These are phyloP conservation scores for Arctia plantaginis DNA, from an alignment of 2,888 invertebrate species.

Conservation along the genomic window DNA sequence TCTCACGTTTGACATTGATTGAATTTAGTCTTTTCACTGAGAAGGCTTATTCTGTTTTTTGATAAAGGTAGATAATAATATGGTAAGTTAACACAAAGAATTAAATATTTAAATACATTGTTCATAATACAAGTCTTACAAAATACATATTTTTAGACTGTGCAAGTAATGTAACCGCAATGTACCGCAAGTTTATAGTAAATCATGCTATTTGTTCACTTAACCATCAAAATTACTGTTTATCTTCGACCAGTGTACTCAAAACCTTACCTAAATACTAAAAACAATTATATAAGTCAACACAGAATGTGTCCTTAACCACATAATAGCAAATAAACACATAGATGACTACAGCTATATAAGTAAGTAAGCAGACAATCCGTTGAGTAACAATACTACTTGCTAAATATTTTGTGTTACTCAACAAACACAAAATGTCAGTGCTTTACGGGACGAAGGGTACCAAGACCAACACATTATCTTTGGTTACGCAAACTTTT, in stretches of 20 bases:
- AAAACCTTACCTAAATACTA: slow-evolving; percentile 33
- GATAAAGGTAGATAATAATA: neutral
- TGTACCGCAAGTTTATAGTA: slow-evolving; percentile 23
- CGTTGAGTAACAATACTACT: slow-evolving; percentile 41
- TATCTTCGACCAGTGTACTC: slow-evolving; percentile 16
- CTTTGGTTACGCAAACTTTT: slow-evolving; percentile 58
- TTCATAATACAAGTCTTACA: slow-evolving; percentile 1
- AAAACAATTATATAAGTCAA: slow-evolving; percentile 41
- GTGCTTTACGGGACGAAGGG: slow-evolving; percentile 39
- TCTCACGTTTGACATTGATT: neutral
- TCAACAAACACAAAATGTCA: slow-evolving; percentile 60
- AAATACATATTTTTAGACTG: slow-evolving; percentile 12
- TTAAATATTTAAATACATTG: neutral
- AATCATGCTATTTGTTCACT: slow-evolving; percentile 22
- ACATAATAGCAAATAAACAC: slow-evolving; percentile 25
- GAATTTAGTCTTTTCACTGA: neutral
- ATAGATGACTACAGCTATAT: slow-evolving; percentile 1
- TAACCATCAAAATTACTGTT: slow-evolving; percentile 28
- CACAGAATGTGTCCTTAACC: slow-evolving; percentile 33
- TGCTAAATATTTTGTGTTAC: slow-evolving; percentile 51
- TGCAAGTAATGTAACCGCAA: slow-evolving; percentile 1
- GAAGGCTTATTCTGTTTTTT: neutral
- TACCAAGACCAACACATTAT: slow-evolving; percentile 39
- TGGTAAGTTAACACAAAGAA: neutral
- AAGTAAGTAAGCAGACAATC: slow-evolving; percentile 10